Conservation (phyloP, 2,888 invertebrate species). For the Dryadula phaetusa region DNA sequence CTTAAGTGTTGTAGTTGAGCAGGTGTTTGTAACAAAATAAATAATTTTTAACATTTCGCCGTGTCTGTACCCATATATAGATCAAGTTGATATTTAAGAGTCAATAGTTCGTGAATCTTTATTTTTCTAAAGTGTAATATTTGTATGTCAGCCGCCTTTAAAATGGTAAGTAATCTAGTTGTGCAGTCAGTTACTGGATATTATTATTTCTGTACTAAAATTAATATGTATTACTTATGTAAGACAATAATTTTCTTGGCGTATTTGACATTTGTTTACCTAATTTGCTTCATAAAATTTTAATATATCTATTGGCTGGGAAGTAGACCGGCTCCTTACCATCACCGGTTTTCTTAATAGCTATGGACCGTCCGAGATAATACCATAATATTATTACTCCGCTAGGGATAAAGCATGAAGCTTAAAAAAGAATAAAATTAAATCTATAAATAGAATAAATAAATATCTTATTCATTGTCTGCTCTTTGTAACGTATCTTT, state of each 20-base stretch:
- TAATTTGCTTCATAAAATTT: too few relatives aligned
- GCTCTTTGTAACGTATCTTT: background rate
- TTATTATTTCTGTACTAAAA: background rate
- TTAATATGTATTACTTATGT: background rate
- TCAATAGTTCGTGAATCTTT: slow-evolving; percentile 35
- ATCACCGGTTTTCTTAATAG: too few relatives aligned
- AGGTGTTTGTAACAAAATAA: slow-evolving; percentile 23
- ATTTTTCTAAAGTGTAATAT: slow-evolving; percentile 16
- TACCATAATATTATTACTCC: too few relatives aligned
- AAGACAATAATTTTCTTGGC: too few relatives aligned
- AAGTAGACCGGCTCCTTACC: too few relatives aligned
- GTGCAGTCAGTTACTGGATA: background rate
- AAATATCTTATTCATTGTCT: background rate
- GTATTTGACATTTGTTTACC: too few relatives aligned
- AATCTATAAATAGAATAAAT: background rate
- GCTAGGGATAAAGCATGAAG: too few relatives aligned
- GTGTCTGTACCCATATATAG: slow-evolving; percentile 35
- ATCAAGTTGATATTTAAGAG: slow-evolving; percentile 21
- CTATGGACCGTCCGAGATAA: too few relatives aligned
- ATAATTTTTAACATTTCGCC: slow-evolving; percentile 31
- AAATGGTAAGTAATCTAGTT: slow-evolving; percentile 32
- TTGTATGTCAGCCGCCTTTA: slow-evolving; percentile 20
- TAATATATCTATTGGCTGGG: too few relatives aligned
- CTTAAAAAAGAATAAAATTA: too few relatives aligned
- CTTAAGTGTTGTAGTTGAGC: background rate